phyloP scores from a whole-genome alignment of 2,888 invertebrate genomes.

The Ectobius pallidus region DNA sequence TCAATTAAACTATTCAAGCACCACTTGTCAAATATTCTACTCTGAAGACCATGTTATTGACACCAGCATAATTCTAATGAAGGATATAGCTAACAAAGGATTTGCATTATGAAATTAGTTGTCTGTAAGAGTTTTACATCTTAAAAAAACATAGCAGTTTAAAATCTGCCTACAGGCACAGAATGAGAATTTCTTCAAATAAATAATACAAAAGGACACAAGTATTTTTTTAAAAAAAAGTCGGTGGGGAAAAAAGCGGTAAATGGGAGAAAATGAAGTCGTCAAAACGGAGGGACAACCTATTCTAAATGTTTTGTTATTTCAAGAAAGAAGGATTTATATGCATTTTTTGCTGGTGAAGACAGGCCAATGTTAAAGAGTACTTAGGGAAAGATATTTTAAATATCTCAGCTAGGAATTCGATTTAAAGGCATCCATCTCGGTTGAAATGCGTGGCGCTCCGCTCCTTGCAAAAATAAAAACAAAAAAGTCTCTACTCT shows the following conservation, averaged over 20 bases:
- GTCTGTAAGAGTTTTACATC: too few relatives aligned
- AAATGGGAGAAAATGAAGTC: slow-evolving; percentile 20
- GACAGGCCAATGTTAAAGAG: background rate
- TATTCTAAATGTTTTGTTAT: slow-evolving; percentile 5
- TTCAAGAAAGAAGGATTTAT: background rate
- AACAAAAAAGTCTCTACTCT: background rate
- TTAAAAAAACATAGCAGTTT: too few relatives aligned
- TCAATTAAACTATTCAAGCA: too few relatives aligned
- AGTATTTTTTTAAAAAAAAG: background rate
- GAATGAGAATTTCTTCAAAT: background rate
- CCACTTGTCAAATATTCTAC: too few relatives aligned
- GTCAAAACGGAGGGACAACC: slow-evolving; percentile 2
- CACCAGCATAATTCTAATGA: too few relatives aligned
- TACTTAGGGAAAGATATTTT: background rate
- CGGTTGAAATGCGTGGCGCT: background rate
- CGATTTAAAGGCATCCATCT: background rate
- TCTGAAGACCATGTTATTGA: too few relatives aligned
- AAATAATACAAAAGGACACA: background rate
- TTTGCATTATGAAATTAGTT: too few relatives aligned
- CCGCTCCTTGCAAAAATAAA: background rate
- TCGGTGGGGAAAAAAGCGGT: background rate
- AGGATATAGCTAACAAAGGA: too few relatives aligned
- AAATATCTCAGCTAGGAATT: background rate
- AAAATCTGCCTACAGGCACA: too few relatives aligned
- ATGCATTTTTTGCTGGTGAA: background rate